Base-by-base conservation (phyloP, 2,113 vertebrate genomes). In the Sphaerodactylus townsendi region DNA sequence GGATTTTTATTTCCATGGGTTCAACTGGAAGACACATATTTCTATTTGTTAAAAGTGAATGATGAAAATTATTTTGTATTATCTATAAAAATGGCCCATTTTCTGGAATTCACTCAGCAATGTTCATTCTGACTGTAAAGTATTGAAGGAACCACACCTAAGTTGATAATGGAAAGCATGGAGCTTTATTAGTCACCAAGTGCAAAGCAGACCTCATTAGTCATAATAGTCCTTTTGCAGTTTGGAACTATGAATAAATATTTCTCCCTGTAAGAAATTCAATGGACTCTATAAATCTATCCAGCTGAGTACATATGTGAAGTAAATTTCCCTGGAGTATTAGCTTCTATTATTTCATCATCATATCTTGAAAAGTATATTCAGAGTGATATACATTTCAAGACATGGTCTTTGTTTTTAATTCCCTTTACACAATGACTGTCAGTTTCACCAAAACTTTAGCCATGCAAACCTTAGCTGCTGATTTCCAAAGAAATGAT, bases 341-440 rank as follows among this genome's bases (percentile, higher is more conserved):
- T 69, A 77, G 39, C 41, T 81, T 64, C 72, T 81, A 86, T 86
- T 77, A 70, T 81, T 86, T 81, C n/a, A 62, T 41, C 81, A n/a
- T 68, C 74, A 41, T 64, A 35, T 68, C 46, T 56, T 44, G 37
- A 59, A 64, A 82, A 84, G 5, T 64, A 41, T 50, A 48, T 25
- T 37, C 72, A 71, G 35, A 66, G 44, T 44, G 28, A 64, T 17
- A 76, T 48, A 77, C 10, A 21, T 64, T 62, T 71, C n/a, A 44
- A 64, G 53, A 64, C 48, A 64, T n/a, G 21, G 30, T 71, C 39
- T 35, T 69, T 70, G 50, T 77, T 75, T 41, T 66, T 83, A 68
- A 77, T 77, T 56, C 69, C 48, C 30, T 56, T 69, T 44, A 6
- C 44, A 10, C 35, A 59, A 13, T 77, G 30, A 68, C 37, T 68